Evolutionary conservation across 2,888 invertebrate genomes (phyloP).

Genomic region (Diaperis boleti): DNA sequence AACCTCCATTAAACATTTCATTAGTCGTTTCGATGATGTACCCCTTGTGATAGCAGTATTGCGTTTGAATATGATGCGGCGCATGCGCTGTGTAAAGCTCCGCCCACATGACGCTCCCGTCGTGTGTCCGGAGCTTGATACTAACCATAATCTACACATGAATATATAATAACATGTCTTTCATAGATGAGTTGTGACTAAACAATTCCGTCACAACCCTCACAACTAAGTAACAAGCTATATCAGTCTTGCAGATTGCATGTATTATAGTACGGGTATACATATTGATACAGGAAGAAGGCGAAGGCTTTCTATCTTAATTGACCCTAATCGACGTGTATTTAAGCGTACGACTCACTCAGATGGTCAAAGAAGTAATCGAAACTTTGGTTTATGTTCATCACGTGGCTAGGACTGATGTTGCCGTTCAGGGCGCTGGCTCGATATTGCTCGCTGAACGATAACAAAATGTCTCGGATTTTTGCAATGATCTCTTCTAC

Average conservation of each 20-base stretch:
- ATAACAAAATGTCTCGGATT: slow-evolving; percentile 83
- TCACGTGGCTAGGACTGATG: slow-evolving; percentile 60
- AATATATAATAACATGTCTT: slow-evolving; percentile 19
- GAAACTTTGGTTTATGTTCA: slow-evolving; percentile 70
- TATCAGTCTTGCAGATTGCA: slow-evolving; percentile 54
- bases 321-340: slow-evolving; percentile 50
- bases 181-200: neutral
- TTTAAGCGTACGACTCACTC: slow-evolving; percentile 76
- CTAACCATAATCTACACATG: slow-evolving; percentile 19
- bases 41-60: slow-evolving; percentile 32
- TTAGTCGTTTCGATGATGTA: slow-evolving; percentile 43
- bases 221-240: slow-evolving; percentile 43
- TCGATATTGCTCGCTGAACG: slow-evolving; percentile 77
- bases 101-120: slow-evolving; percentile 1
- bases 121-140: no score
- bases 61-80: slow-evolving; percentile 17
- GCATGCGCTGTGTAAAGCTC: neutral
- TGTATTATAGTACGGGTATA: slow-evolving; percentile 51
- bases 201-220: slow-evolving; percentile 17
- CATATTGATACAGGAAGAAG: slow-evolving; percentile 48
- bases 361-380: slow-evolving; percentile 75
- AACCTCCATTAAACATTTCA: slow-evolving; percentile 56
- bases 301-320: slow-evolving; percentile 50
- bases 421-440: slow-evolving; percentile 66
- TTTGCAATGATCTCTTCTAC: slow-evolving; percentile 89